phyloP scores from a whole-genome alignment of 92 coral and sea anemone species.

The Muricea muricata region DNA sequence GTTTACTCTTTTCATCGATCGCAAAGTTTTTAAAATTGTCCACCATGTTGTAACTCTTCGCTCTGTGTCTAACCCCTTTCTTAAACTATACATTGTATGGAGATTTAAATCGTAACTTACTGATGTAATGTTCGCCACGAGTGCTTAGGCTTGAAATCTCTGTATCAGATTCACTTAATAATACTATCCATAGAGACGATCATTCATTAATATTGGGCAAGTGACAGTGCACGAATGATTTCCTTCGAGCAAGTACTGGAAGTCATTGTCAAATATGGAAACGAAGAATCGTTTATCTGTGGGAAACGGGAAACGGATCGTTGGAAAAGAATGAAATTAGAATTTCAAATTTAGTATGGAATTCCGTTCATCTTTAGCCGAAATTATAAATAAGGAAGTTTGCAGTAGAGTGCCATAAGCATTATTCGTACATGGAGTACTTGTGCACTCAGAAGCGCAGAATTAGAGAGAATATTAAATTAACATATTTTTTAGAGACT shows the following conservation, averaged over 20 bases:
- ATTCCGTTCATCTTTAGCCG: background rate
- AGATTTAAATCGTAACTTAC: background rate
- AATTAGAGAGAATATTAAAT: too few species aligned
- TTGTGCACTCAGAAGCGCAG: too few species aligned
- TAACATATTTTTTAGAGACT: too few species aligned
- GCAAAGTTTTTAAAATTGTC: too few species aligned
- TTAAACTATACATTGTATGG: too few species aligned
- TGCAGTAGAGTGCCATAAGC: background rate
- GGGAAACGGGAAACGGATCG: constrained; percentile 14
- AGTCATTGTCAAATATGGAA: background rate
- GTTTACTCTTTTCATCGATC: too few species aligned
- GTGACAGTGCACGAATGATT: constrained; percentile 13
- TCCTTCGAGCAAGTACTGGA: background rate
- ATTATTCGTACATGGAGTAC: too few species aligned
- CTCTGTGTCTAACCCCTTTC: too few species aligned
- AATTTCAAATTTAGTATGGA: background rate
- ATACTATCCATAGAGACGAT: background rate
- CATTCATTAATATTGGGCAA: background rate
- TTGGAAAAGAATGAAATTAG: background rate
- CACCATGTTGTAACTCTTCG: too few species aligned
- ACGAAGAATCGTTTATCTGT: background rate
- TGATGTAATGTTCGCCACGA: background rate
- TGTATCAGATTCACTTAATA: background rate
- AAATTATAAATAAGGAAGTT: constrained; percentile 5
- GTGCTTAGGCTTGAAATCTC: background rate